Base-by-base conservation (phyloP, 2,797 vertebrate genomes). In the Numenius phaeopus region DNA sequence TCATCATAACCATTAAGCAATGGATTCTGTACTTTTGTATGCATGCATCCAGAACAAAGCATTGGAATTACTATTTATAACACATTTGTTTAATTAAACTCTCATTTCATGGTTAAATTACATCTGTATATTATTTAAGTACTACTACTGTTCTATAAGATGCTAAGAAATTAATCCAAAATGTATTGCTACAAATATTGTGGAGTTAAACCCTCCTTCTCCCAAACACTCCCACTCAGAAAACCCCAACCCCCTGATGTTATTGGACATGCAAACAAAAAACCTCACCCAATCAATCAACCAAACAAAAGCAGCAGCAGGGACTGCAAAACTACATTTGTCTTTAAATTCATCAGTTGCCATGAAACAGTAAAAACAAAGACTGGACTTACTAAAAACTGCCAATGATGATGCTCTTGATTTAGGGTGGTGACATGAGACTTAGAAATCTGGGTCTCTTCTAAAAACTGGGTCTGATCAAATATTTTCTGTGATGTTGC, bases 321-420 rank as follows among this genome's bases (percentile, higher is more conserved):
- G 6, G 17, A 65, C 1, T 26, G 39, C 19, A 76, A 32, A 82
- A 58, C 24, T 9, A 40, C 23, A 32, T 11, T 57, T 42, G 3
- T 5, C 55, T 67, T 23, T 37, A 44, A 70, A 58, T 37, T 50
- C 14, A 72, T 55, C 50, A 19, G 11, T 13, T 52, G 34, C 30
- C 37, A 46, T 4, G 17, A 44, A 55, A 34, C 3, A 7, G 18
- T 10, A 52, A 47, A 67, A 52, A 10, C 7, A 17, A 64, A 39
- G 58, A 9, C 3, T 37, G 21, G 5, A 93, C 99, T 99, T 97
- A 99, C 99, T 97, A 96, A 96, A 91, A 98, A 93, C 65, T 90
- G 97, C 96, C 98, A 94, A 34, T 86, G 98, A 55, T 83, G 97
- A 94, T 91, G 91, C 29, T 98, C 97, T 86, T 96, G 97, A 67